These are phyloP conservation scores for Microctenopoma lineatum DNA, from an alignment of 2,797 vertebrate genomes.

Conservation along the genomic window DNA sequence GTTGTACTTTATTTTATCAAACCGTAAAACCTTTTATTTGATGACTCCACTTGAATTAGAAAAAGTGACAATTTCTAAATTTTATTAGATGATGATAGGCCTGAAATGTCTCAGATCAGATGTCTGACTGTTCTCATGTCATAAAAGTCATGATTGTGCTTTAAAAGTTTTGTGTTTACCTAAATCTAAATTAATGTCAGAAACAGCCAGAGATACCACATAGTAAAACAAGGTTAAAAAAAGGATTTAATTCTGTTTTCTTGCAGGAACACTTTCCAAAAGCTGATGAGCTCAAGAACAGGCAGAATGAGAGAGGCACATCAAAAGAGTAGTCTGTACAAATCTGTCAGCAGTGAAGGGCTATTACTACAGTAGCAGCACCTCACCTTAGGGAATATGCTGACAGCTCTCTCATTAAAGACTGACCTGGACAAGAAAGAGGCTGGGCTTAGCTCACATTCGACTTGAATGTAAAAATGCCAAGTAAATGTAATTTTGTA, in stretches of 20 bases:
- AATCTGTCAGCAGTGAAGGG: constrained; percentile 83
- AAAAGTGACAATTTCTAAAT: neutral
- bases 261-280: constrained; percentile 60
- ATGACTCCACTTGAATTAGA: neutral
- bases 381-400: constrained; percentile 70
- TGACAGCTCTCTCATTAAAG: constrained; percentile 80
- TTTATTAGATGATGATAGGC: neutral
- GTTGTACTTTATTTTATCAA: neutral
- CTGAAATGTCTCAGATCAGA: neutral
- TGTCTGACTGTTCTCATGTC: neutral
- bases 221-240: constrained; percentile 72
- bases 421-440: constrained; percentile 66
- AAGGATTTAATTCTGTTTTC: constrained; percentile 71
- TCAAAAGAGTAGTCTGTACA: constrained; percentile 77
- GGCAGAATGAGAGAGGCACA: constrained; percentile 74
- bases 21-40: neutral
- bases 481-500: neutral
- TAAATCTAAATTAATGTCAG: constrained; percentile 60
- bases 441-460: constrained; percentile 51
- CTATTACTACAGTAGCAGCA: constrained; percentile 81
- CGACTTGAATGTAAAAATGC: constrained; percentile 22
- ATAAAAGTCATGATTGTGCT: neutral
- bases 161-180: neutral
- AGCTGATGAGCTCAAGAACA: constrained; percentile 59
- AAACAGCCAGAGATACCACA: constrained; percentile 65